Base-by-base conservation (phyloP, 2,888 invertebrate species). In the Leptopilina drosophilae region DNA sequence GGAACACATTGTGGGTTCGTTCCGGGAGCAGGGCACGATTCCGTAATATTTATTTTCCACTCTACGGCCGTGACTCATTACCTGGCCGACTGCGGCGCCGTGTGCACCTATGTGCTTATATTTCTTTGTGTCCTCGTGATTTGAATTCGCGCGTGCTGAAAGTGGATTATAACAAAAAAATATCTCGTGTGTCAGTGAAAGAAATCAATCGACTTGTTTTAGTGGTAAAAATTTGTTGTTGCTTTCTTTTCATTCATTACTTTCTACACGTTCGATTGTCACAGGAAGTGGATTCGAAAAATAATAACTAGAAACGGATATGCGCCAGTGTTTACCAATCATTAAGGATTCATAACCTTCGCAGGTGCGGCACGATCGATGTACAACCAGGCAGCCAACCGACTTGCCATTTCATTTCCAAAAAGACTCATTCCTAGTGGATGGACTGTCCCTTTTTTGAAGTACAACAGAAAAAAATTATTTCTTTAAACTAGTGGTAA, bases 31-130 rank as follows among this genome's bases (percentile, higher is more conserved):
- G 84, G 82, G 83, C 83, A 80, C 84, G 86, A 89, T 89, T 89
- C 89, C 87, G 89, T 89, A 89, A 89, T 89, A 89, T 89, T 89
- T 89, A 88, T 89, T 89, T 88, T 87, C 83, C 83, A 84, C 84
- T 86, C 78, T 75, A 42, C 83, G 79, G 64, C 77, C 59, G 88
- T 88, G 89, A 89, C 83, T 88, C 88, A 88, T 86, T 88, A 88
- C 87, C 88, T 88, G 88, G 84, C 87, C 84, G 84, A 82, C 82
- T 80, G 83, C 82, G 85, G 84, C 82, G 80, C 85, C 82, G 82
- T 80, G 81, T 85, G 77, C 85, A 59, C 46, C 59, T 77, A 33
- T 20, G 9, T 20, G 42, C 5, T 20, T 56, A 56, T 4, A 8
- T 26, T 14, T 64, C 64, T 81, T 77, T 77, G 81, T 81, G 75